Percentiles rank a stretch among this genome's conserved stretches.
These are phyloP conservation scores for Climacteris rufus DNA, from an alignment of 2,113 vertebrate genomes.

Conservation along the genomic window DNA sequence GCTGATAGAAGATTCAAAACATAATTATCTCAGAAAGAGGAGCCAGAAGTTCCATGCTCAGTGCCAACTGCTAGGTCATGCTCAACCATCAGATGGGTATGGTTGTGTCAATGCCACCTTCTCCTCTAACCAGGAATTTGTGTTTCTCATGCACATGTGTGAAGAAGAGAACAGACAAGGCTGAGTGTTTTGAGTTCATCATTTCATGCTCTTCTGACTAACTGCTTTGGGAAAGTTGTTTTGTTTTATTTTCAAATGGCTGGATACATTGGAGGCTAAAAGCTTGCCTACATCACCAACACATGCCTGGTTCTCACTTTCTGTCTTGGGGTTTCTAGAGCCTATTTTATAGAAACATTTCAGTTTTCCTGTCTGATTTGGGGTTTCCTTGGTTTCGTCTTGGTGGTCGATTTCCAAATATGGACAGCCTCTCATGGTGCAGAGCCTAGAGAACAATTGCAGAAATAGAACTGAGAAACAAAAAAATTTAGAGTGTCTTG, in stretches of 20 bases:
- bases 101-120: background rate
- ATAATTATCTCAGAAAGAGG: background rate
- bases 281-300: background rate
- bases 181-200: background rate
- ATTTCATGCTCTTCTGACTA: background rate
- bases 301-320: background rate
- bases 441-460: background rate
- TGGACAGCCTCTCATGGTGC: background rate
- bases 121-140: background rate
- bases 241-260: background rate
- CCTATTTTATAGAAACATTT: background rate
- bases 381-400: background rate
- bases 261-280: background rate
- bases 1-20: background rate
- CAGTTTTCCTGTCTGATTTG: background rate
- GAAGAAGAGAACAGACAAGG: background rate
- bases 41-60: rapidly evolving
- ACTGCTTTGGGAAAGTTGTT: background rate
- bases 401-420: background rate
- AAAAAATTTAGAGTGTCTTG: background rate
- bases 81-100: background rate
- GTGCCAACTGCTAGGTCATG: background rate
- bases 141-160: rapidly evolving
- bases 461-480: background rate
- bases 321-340: background rate